Evolutionary conservation across 2,113 vertebrate genomes (phyloP).

Genomic region (Alectura lathami): DNA sequence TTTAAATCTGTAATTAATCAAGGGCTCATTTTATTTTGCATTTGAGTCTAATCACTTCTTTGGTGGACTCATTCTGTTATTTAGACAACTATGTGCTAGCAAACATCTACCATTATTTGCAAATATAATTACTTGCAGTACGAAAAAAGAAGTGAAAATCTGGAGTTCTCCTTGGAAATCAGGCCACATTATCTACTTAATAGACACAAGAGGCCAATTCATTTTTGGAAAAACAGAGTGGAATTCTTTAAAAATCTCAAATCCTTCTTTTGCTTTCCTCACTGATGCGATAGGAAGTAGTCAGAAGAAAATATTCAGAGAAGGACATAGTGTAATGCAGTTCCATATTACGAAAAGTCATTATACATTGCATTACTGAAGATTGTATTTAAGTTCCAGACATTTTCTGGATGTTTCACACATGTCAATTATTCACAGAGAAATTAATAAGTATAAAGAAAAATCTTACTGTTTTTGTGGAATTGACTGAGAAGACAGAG

Average conservation of each 20-base stretch:
- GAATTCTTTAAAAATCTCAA: not conserved
- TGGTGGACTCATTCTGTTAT: not conserved
- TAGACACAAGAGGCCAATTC: not conserved
- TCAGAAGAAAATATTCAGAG: not conserved
- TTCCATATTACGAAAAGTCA: not conserved
- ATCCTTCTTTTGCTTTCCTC: not conserved
- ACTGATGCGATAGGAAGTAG: not conserved
- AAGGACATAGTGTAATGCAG: not conserved
- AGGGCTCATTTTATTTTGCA: not conserved
- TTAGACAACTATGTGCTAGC: not conserved
- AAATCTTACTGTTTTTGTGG: not conserved
- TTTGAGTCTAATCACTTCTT: slow-evolving; percentile 7
- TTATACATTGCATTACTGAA: not conserved
- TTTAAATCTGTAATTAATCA: not conserved
- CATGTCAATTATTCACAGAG: not conserved
- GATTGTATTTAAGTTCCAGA: not conserved
- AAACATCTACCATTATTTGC: not conserved
- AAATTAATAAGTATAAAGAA: not conserved
- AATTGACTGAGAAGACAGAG: not conserved
- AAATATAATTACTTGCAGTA: not conserved
- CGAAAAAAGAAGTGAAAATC: not conserved
- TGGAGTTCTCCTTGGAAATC: not conserved
- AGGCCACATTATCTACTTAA: not conserved
- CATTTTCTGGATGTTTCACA: not conserved
- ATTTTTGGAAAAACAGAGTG: not conserved